Evolutionary conservation across 2,888 invertebrate genomes (phyloP).

Genomic region (Dascillus cervinus): DNA sequence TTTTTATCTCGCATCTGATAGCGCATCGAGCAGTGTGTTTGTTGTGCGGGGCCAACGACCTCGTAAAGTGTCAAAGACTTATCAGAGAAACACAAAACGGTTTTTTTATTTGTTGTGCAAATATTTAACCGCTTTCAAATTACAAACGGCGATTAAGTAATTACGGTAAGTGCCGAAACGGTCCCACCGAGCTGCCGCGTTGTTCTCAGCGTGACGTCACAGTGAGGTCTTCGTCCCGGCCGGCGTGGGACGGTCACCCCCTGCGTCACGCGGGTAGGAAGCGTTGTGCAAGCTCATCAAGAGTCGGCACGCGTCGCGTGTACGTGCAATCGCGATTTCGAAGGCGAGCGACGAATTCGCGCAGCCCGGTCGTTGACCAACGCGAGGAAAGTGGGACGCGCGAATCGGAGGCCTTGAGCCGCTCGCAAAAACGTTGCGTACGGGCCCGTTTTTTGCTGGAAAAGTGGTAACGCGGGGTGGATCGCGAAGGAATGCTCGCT

Average conservation of each 20-base stretch:
- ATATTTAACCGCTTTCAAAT: slow-evolving; percentile 1
- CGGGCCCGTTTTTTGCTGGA: slow-evolving; percentile 2
- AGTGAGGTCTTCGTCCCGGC: no score
- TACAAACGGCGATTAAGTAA: neutral
- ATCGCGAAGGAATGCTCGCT: slow-evolving; percentile 16
- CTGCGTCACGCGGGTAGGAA: no score
- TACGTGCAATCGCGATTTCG: slow-evolving; percentile 8
- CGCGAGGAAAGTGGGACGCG: slow-evolving; percentile 26
- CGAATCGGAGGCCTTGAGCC: slow-evolving; percentile 22
- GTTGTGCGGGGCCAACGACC: neutral
- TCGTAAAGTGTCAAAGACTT: no score
- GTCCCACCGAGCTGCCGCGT: no score
- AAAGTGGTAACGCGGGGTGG: slow-evolving; percentile 10
- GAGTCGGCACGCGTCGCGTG: no score
- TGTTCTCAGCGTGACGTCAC: no score
- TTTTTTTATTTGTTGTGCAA: no score
- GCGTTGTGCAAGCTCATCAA: no score
- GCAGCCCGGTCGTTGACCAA: slow-evolving; percentile 25
- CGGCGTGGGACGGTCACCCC: no score
- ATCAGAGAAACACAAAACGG: no score
- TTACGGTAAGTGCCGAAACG: no score
- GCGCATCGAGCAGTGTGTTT: neutral
- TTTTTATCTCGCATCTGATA: neutral
- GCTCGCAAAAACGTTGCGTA: slow-evolving; percentile 14
- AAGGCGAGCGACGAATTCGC: slow-evolving; percentile 10